Percentiles rank a stretch among this genome's conserved stretches.
These are phyloP conservation scores for Fratercula arctica DNA, from an alignment of 2,797 vertebrate genomes.

Conservation along the genomic window DNA sequence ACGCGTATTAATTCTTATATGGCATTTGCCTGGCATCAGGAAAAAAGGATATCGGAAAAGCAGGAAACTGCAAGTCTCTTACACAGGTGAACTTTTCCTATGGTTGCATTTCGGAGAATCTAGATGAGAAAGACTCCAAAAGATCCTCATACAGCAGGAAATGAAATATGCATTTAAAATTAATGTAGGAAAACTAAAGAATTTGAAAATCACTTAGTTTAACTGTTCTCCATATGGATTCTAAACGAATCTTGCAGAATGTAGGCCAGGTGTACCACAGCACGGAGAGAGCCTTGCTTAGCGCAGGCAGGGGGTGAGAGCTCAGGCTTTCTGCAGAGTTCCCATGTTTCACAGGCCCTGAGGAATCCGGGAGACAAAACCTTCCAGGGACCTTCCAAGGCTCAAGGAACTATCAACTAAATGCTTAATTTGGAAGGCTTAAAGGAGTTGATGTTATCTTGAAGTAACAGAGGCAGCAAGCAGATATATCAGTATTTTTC, in stretches of 20 bases:
- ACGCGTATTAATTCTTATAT: rapidly evolving
- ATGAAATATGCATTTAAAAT: neutral
- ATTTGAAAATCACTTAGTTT: neutral
- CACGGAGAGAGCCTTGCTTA: neutral
- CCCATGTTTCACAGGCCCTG: neutral
- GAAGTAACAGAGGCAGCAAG: neutral
- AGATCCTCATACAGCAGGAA: neutral
- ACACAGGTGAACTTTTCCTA: neutral
- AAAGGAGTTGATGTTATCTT: neutral
- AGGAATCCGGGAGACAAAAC: neutral
- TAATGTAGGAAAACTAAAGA: neutral
- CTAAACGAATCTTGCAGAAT: neutral
- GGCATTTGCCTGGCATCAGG: neutral
- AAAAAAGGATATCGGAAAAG: neutral
- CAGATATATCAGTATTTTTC: neutral
- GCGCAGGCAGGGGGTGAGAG: neutral
- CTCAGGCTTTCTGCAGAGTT: neutral
- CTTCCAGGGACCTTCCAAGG: neutral
- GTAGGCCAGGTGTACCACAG: neutral
- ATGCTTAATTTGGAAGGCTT: neutral
- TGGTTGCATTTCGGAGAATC: neutral
- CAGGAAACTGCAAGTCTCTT: neutral
- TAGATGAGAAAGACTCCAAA: neutral
- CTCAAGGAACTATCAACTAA: neutral
- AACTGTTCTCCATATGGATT: neutral